phyloP scores from a whole-genome alignment of 2,797 vertebrate species.

The Helostoma temminkii region DNA sequence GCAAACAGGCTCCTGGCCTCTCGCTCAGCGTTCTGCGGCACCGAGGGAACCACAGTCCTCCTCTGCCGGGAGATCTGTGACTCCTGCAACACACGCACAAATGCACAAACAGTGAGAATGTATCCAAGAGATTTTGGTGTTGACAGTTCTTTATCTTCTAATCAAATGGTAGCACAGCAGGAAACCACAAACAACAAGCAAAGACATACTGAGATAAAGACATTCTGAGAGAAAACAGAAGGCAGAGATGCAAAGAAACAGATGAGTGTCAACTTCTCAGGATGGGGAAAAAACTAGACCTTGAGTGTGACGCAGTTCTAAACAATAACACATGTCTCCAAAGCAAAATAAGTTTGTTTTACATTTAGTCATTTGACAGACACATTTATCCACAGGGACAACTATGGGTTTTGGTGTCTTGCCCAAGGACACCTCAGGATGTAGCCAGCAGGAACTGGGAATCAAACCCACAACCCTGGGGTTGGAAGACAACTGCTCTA shows the following conservation, averaged over 20 bases:
- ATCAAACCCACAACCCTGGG: too few relatives aligned
- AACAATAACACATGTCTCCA: slow-evolving; percentile 66
- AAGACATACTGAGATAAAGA: slow-evolving; percentile 9
- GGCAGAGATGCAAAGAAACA: slow-evolving; percentile 11
- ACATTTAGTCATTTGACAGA: too few relatives aligned
- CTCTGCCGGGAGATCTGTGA: slow-evolving; percentile 89
- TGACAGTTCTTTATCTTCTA: slow-evolving; percentile 19
- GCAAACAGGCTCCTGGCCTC: slow-evolving; percentile 95
- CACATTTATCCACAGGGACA: too few relatives aligned
- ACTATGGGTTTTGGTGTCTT: too few relatives aligned
- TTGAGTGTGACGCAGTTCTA: slow-evolving; percentile 4
- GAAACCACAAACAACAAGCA: neutral
- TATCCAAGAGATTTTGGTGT: too few relatives aligned
- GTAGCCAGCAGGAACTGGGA: too few relatives aligned
- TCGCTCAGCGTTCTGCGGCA: slow-evolving; percentile 92
- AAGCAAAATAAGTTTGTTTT: slow-evolving; percentile 34
- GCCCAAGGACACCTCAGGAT: too few relatives aligned
- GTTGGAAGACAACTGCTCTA: too few relatives aligned
- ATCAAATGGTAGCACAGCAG: neutral
- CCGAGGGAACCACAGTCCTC: slow-evolving; percentile 89
- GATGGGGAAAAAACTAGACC: neutral
- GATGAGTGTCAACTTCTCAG: slow-evolving; percentile 28
- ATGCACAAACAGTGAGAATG: slow-evolving; percentile 10
- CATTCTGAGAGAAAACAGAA: slow-evolving; percentile 1
- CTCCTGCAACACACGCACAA: slow-evolving; percentile 81